Base-by-base conservation (phyloP, 2,113 vertebrate species). In the Mesitornis unicolor region DNA sequence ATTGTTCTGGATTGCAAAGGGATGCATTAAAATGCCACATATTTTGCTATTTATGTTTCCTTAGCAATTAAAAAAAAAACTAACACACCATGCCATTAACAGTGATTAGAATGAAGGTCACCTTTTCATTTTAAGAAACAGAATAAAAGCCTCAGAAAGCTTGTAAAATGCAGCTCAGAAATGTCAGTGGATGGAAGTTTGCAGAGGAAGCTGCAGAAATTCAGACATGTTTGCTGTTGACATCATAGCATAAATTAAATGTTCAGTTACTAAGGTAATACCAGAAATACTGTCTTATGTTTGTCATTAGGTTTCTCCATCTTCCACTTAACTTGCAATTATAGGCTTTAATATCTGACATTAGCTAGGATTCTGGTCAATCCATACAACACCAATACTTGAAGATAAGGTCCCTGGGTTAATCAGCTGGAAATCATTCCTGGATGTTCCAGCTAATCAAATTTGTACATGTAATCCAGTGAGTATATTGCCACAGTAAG, bases 391-490 rank as follows among this genome's bases (percentile, higher is more conserved):
- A 95, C 74, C 93, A 97, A 65, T 96, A 95, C 88, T 93, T 97
- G 92, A 97, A 94, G 91, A 97, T 97, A 97, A 97, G 91, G 93
- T 98, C 96, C 84, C 51, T 69, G 82, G 97, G 93, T 98, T 97
- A 98, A 98, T 98, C 96, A 97, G 91, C 93, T 90, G 94, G 91
- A 98, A 98, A 98, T 97, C 90, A 93, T 96, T 98, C 97, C 97
- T 97, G 93, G 95, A 98, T 97, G 91, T 97, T 97, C 81, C 89
- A 95, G 87, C 93, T 98, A 98, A 98, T 98, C 97, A 96, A 98
- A 98, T 98, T 97, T 97, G 91, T 94, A 94, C 95, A 74, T 86
- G 89, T 81, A 97, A 96, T 97, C 91, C 65, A 83, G 71, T 83
- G 91, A 95, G 63, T 94, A 90, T 93, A 97, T 94, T 97, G 87